phyloP scores from a whole-genome alignment of 2,797 vertebrate genomes.

The Semaprochilodus insignis region DNA sequence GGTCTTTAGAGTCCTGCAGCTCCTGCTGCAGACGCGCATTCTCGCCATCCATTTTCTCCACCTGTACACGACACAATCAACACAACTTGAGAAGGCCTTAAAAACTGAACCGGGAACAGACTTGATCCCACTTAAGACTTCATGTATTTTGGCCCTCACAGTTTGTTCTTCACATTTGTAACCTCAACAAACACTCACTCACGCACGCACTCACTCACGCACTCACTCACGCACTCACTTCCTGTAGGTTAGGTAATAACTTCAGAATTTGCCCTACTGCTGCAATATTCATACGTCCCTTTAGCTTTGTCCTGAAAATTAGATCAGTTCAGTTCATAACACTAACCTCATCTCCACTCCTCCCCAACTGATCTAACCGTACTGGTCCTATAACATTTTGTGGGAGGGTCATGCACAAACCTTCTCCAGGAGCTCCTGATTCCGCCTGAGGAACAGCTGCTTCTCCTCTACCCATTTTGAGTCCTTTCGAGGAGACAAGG shows the following conservation, averaged over 20 bases:
- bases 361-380: not conserved
- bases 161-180: too few species aligned
- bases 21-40: constrained; percentile 88
- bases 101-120: not conserved
- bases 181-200: too few species aligned
- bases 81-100: not conserved
- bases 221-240: too few species aligned
- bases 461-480: constrained; percentile 99
- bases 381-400: not conserved
- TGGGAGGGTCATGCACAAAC: constrained; percentile 66
- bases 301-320: not conserved
- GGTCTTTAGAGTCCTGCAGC: constrained; percentile 95
- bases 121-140: not conserved
- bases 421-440: constrained; percentile 97
- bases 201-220: too few species aligned
- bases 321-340: not conserved
- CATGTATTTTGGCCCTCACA: not conserved
- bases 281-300: not conserved
- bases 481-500: constrained; percentile 79
- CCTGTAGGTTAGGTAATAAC: not conserved
- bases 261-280: not conserved
- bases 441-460: constrained; percentile 94
- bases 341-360: not conserved
- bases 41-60: constrained; percentile 91
- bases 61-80: constrained; percentile 75